Evolutionary conservation across 64 coral and sea anemone species (phyloP).

Genomic region (Montipora capricornis): DNA sequence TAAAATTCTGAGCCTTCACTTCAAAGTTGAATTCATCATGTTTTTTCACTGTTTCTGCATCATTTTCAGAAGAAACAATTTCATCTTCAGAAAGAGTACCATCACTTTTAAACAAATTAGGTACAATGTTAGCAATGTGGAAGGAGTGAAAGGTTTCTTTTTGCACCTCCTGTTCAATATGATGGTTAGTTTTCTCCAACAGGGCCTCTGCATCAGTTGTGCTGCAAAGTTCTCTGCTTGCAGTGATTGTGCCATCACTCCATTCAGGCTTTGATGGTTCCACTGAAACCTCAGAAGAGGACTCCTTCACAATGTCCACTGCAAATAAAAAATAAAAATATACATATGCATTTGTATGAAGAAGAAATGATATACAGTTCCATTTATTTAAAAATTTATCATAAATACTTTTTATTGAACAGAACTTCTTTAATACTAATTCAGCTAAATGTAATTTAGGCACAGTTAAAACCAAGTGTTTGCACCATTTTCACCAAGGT

Average conservation of each 20-base stretch:
- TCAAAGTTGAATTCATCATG: not conserved
- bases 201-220: not conserved
- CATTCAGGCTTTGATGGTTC: not conserved
- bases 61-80: not conserved
- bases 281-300: not conserved
- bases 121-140: slow-evolving; percentile 48
- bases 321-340: not conserved
- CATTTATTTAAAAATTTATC: no score
- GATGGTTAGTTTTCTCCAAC: not conserved
- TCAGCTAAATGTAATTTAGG: no score
- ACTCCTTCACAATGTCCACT: not conserved
- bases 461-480: no score
- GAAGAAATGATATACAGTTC: no score
- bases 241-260: not conserved
- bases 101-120: slow-evolving; percentile 48
- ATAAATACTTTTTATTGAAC: no score
- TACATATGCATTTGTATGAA: not conserved
- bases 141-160: slow-evolving; percentile 15
- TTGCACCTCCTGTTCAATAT: not conserved
- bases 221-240: not conserved
- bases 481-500: no score
- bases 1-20: not conserved
- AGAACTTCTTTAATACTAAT: no score
- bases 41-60: not conserved
- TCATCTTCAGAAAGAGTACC: not conserved